Base-by-base conservation (phyloP, 2,888 invertebrate species). In the Odiellus spinosus region DNA sequence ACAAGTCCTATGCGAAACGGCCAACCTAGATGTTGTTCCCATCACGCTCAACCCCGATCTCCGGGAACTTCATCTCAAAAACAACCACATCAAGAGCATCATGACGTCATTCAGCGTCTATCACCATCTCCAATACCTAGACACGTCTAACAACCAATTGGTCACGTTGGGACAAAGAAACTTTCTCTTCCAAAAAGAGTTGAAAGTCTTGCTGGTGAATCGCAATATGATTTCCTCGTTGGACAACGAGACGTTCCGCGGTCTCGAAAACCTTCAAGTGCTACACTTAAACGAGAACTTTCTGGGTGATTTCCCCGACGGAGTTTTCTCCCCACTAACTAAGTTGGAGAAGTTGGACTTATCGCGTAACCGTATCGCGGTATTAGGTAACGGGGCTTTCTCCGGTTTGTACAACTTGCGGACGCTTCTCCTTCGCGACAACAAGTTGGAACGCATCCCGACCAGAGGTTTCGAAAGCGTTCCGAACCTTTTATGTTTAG, bases 81-180 rank as follows among this genome's bases (percentile, higher is more conserved):
- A 78, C 63, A 91, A 90, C 67, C 76, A 77, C 56, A 83, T 91
- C 62, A 74, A 76, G 61, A 78, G 76, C 61, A 74, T 90, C 6
- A 77, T 80, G 54, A 80, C 79, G 63, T 78, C 83, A 14, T 76
- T 87, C 61, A 75, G 74, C 43, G 52, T 55, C 19, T 87, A 87
- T 68, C 76, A 77, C 54, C 78, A 80, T 60, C 73, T 91, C 26
- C 76, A 78, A 59, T 75, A 76, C 43, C 73, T 91, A 54, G 85
- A 91, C 64, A 73, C 91, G 45, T 82, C 85, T 15, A 74, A 76
- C 63, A 91, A 91, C 68, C 76, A 76, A 60, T 78, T 91, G 56
- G 74, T 76, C 63, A 76, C 79, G 11, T 69, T 90, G 59, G 87
- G 85, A 59, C 76, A 78, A 59, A 76, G 78, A 59, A 84, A 84